Conservation (phyloP, 2,113 vertebrate species). For the Poeciliopsis retropinna region DNA sequence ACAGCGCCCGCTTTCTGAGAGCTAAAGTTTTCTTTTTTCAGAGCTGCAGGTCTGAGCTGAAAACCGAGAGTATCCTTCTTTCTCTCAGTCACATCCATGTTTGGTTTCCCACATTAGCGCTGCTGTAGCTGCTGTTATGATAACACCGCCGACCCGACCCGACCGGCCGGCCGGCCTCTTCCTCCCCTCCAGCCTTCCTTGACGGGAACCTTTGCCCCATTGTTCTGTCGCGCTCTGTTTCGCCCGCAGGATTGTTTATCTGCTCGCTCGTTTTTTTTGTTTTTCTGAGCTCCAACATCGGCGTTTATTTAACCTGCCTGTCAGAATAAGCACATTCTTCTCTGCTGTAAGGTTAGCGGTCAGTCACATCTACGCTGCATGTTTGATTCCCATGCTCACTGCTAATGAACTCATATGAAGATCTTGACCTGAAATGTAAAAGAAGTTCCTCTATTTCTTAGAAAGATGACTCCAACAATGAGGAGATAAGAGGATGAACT, state of each 20-base stretch:
- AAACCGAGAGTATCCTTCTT: conserved; percentile 2
- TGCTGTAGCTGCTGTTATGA: conserved; percentile 57
- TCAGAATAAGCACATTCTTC: background rate
- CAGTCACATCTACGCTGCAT: background rate
- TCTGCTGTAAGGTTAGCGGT: conserved; percentile 11
- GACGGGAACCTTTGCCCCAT: conserved; percentile 56
- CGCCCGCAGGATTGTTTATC: conserved; percentile 29
- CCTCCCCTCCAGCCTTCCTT: conserved; percentile 47
- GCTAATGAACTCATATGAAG: background rate
- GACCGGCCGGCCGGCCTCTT: conserved; percentile 50
- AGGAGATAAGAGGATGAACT: conserved; percentile 57
- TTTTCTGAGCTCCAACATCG: conserved; percentile 3
- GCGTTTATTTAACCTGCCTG: conserved; percentile 49
- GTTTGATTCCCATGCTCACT: conserved; percentile 2
- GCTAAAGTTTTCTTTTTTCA: background rate
- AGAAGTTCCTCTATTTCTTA: conserved; percentile 15
- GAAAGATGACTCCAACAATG: conserved; percentile 11
- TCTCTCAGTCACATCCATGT: conserved; percentile 25
- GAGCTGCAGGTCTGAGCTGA: background rate
- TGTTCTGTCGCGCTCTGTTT: conserved; percentile 42
- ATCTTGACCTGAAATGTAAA: background rate
- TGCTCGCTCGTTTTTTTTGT: conserved; percentile 9
- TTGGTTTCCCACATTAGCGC: conserved; percentile 52
- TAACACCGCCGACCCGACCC: conserved; percentile 58
- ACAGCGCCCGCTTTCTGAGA: background rate